A percentile compares a stretch with the other conserved stretches of the same genome.
phyloP scores from a whole-genome alignment of 2,888 invertebrate genomes.

The Brachylomia viminalis region DNA sequence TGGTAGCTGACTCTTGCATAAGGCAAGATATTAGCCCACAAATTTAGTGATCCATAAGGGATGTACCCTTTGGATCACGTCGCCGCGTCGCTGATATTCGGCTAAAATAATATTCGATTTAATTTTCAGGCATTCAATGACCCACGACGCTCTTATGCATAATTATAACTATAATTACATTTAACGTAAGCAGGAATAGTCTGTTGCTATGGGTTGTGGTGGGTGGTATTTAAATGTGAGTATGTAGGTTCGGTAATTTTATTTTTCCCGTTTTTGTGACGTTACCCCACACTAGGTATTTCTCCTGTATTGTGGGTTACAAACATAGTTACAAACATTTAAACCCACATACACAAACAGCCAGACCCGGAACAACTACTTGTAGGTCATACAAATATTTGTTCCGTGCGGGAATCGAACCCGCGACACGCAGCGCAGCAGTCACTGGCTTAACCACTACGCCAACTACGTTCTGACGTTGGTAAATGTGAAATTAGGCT shows the following conservation, averaged over 20 bases:
- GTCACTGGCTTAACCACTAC: too few relatives aligned
- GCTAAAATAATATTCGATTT: constrained; percentile 35
- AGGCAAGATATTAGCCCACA: constrained; percentile 26
- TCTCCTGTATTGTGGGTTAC: too few relatives aligned
- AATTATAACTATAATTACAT: constrained; percentile 1
- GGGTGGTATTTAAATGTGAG: constrained; percentile 2
- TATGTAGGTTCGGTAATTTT: background rate
- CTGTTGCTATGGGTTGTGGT: background rate
- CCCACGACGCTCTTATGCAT: background rate
- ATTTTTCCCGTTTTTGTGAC: too few relatives aligned
- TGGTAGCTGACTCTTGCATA: constrained; percentile 16
- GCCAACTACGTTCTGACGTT: too few relatives aligned
- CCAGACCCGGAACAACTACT: too few relatives aligned
- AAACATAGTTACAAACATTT: too few relatives aligned
- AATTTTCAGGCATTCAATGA: constrained; percentile 37
- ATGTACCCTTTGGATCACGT: constrained; percentile 31
- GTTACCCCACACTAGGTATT: too few relatives aligned
- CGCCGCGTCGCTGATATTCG: background rate
- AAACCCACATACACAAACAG: too few relatives aligned
- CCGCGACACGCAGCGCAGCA: too few relatives aligned
- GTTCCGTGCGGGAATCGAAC: too few relatives aligned
- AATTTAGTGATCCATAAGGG: constrained; percentile 47
- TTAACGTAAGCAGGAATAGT: background rate
- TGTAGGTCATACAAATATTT: too few relatives aligned
- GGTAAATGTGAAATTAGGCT: background rate